Conservation (phyloP, 2,113 vertebrate genomes). For the Prochilodus magdalenae region DNA sequence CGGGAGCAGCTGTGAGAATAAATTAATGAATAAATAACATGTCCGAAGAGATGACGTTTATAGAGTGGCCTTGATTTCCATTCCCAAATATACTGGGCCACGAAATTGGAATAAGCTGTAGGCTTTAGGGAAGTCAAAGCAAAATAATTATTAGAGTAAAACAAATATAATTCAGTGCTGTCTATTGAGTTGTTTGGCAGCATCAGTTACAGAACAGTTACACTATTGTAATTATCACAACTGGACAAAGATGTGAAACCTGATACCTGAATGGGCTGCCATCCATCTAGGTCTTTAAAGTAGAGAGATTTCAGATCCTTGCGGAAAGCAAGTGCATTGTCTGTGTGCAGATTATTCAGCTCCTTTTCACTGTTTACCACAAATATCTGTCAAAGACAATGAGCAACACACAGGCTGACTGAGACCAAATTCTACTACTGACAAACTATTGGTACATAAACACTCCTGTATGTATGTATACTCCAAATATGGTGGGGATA, state of each 20-base stretch:
- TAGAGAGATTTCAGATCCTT: conserved; percentile 93
- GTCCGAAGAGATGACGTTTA: not conserved
- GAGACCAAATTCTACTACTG: not conserved
- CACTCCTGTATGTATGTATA: too few relatives aligned
- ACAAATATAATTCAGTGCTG: too few relatives aligned
- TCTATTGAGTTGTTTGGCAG: too few relatives aligned
- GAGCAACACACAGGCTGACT: not conserved
- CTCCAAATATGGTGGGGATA: too few relatives aligned
- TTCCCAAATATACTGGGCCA: not conserved
- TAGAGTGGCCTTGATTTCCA: not conserved
- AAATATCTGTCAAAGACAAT: conserved; percentile 83
- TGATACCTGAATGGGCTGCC: conserved; percentile 93
- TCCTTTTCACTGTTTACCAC: conserved; percentile 93
- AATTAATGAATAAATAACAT: not conserved
- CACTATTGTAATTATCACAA: not conserved
- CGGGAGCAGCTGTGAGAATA: conserved; percentile 79
- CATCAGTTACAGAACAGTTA: not conserved
- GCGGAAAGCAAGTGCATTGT: conserved; percentile 92
- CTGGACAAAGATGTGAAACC: not conserved
- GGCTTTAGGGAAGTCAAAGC: not conserved
- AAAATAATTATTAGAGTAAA: too few relatives aligned
- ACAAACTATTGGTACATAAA: not conserved
- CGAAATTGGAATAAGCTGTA: not conserved
- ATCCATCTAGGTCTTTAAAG: conserved; percentile 92
- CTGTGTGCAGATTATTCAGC: conserved; percentile 81